Evolutionary conservation across 2,888 invertebrate genomes (phyloP), one percentile per base, ranked within the genome.

Genomic region (Ectemnius cavifrons): DNA sequence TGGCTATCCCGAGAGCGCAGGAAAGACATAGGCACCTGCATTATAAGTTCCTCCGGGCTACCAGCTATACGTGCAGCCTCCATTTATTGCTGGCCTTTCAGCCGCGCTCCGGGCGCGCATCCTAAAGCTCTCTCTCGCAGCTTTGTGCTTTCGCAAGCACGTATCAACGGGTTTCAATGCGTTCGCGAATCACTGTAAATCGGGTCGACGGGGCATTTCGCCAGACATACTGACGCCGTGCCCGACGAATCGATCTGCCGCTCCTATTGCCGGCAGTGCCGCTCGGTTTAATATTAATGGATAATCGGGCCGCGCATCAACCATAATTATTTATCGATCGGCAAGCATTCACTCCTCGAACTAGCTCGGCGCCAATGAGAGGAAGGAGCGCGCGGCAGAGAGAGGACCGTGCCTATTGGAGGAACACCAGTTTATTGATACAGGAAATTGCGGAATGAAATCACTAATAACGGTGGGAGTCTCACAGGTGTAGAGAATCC

Each of bases 1-100:
- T 89, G 86, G 86, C 89, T 88, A 90, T 90, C 89, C 87, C 83
- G 76, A 83, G 83, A 83, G 83, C 82, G 80, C 77, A 82, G 86
- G 85, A 78, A 88, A 87, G 85, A 84, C 87, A 84, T 82, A 85
- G 85, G 78, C 85, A 84, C 83, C 81, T 84, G 86, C 85, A 86
- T 87, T 87, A 87, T 88, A 83, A 81, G 85, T 82, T 80, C 79
- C 79, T 80, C 37, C 37, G 37, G 79, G 82, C 82, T 83, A 81
- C 82, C 84, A 80, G 76, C 82, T 80, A 84, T 78, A 79, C 78
- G 37, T 11, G 37, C 37, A 84, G 78, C 84, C 79, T 84, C 86
- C 87, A 87, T 87, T 89, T 88, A 88, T 88, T 85, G 85, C 85
- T 79, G 80, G 87, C 87, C 86, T 88, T 89, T 88, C 88, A 89